Base-by-base conservation (phyloP, 1,140 invertebrate genomes). In the Agrilus planipennis region DNA sequence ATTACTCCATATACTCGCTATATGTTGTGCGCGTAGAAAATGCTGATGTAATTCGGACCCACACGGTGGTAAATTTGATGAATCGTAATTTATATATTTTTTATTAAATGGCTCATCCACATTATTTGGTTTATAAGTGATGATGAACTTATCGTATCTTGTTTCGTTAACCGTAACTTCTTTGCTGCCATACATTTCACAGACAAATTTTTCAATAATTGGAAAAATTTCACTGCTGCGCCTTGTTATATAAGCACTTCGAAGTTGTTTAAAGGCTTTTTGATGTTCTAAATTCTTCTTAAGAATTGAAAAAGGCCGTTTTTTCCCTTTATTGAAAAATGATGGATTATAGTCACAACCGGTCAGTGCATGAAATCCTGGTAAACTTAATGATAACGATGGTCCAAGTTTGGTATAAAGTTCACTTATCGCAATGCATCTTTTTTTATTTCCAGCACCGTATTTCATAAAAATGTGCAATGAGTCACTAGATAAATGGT, bases 181-280 rank as follows among this genome's bases (percentile, higher is more conserved):
- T 60, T 62, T 57, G 59, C 62, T 62, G 60, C 62, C 63, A 60
- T 64, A 64, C 63, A 53, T 61, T 62, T 63, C 60, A 25, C 44
- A 45, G 10, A 45, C 44, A 41, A 45, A 45, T 15, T 45, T 45
- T 18, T 45, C 39, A 12, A 45, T 38, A n/a, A 41, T 45, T 23
- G 44, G 30, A 36, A 37, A 39, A 41, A 41, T 36, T 7, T 45
- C 18, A 29, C 36, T 19, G 35, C 36, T 35, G 23, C 22, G 36
- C 23, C 36, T 14, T 44, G 34, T 29, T 36, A 41, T 41, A 41
- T 29, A 18, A 27, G 31, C 21, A 34, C 32, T 41, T 35, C 34
- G 25, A 41, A 45, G 37, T 37, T 19, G 14, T 45, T 6, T 16
- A 14, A 45, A 45, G 29, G 36, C 28, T 18, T 45, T 45, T 19